phyloP scores from a whole-genome alignment of 2,113 vertebrate species.

The Mirounga angustirostris region DNA sequence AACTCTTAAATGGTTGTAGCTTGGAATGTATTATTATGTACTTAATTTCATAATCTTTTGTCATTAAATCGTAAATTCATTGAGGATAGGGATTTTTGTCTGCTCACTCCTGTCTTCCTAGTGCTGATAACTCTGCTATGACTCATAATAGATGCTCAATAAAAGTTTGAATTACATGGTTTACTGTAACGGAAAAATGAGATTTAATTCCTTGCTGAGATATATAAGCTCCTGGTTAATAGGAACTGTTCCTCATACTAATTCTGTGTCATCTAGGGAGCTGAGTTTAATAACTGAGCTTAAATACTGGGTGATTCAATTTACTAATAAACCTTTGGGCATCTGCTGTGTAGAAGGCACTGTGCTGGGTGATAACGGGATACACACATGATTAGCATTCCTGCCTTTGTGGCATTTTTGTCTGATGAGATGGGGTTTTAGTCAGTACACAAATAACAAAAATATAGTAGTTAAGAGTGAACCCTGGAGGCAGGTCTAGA shows the following conservation, averaged over 20 bases:
- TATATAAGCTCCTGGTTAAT: conserved; percentile 13
- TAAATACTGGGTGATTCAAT: conserved; percentile 7
- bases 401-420: conserved; percentile 30
- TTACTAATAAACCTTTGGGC: conserved; percentile 16
- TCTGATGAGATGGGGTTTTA: conserved; percentile 19
- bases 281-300: not conserved
- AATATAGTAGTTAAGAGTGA: not conserved
- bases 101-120: not conserved
- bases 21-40: not conserved
- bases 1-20: not conserved
- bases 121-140: not conserved
- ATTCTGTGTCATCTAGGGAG: not conserved
- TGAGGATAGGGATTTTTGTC: not conserved
- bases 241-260: not conserved
- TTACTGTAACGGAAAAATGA: conserved; percentile 30
- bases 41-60: conserved; percentile 49
- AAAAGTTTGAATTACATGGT: conserved; percentile 41
- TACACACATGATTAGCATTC: conserved; percentile 15
- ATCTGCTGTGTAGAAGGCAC: not conserved
- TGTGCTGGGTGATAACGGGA: conserved; percentile 9
- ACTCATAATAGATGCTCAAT: conserved; percentile 43
- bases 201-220: not conserved
- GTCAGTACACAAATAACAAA: conserved; percentile 6
- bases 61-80: conserved; percentile 44
- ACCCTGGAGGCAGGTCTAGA: not conserved